Evolutionary conservation across 2,888 invertebrate genomes (phyloP), one percentile per base, ranked within the genome.

Genomic region (Hydroisotoma schaefferi): DNA sequence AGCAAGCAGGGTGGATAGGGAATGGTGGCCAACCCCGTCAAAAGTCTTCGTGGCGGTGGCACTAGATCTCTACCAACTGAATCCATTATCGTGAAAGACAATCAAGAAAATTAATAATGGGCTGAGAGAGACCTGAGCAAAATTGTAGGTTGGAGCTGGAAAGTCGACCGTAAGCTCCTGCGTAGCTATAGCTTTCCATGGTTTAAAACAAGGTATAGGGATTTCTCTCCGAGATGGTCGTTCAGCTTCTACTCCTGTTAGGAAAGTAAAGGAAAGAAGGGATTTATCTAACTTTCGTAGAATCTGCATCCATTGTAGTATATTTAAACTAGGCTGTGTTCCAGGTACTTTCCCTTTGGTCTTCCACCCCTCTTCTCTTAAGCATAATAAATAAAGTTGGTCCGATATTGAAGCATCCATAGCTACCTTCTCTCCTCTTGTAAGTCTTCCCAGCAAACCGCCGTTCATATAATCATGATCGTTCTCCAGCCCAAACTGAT

Each of bases 71-170:
- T 38, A 59, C 53, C 47, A 47, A 40, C 47, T 54, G 59, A 59
- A 26, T 54, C 59, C 48, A 47, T 46, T 59, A 53, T 59, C 38
- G 38, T 51, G 28, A 29, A 40, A 59, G 54, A 60, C 51, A 60
- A 63, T 59, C 54, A 43, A 29, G 57, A 60, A 63, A 63, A 63
- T 63, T 63, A 60, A 60, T 60, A 63, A 57, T 60, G 60, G 52
- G 60, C 55, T 57, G 53, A 40, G 53, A 43, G 53, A 40, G 43
- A 53, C 53, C 53, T 5, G 43, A 53, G 26, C 15, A 46, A 25
- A 46, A 46, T 25, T 22, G 46, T 23, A 46, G 20, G 46, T 46
- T 46, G 8, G 15, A 33, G 15, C 15, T 33, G 8, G 23, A 10
- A 12, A 20, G 20, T 12, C 23, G 25, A 43, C 6, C 18, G 43